A percentile compares a stretch with the other conserved stretches of the same genome.
Evolutionary conservation across 2,888 invertebrate species (phyloP).

Genomic region (Ophion ventricosus): DNA sequence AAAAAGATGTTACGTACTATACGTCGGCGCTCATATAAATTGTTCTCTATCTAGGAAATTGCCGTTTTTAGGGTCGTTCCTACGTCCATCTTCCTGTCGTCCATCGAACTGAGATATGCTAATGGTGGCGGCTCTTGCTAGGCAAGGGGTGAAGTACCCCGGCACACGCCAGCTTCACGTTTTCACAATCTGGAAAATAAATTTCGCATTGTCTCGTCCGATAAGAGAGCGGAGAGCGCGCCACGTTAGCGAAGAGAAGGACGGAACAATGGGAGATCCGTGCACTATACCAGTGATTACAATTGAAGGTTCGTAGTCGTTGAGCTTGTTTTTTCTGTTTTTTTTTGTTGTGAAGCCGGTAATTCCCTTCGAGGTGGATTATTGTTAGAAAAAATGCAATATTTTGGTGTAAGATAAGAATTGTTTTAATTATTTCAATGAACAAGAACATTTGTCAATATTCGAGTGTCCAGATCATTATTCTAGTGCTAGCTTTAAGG

Average conservation of each 20-base stretch:
- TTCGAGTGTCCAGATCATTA: no score
- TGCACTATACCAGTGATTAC: not conserved
- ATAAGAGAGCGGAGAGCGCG: constrained; percentile 48
- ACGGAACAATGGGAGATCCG: constrained; percentile 6
- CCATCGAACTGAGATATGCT: constrained; percentile 72
- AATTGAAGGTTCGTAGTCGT: not conserved
- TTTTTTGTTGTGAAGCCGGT: not conserved
- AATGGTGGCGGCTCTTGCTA: constrained; percentile 61
- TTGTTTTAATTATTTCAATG: no score
- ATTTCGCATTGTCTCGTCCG: constrained; percentile 66
- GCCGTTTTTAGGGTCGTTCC: constrained; percentile 68
- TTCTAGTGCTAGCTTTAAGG: no score
- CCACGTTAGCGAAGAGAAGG: constrained; percentile 1
- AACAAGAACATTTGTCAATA: no score
- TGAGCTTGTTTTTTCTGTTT: not conserved
- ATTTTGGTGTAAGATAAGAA: no score
- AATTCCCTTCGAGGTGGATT: not conserved
- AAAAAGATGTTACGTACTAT: constrained; percentile 29
- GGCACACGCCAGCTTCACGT: constrained; percentile 48
- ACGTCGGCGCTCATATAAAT: constrained; percentile 53
- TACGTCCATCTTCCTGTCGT: constrained; percentile 70
- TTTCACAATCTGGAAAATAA: constrained; percentile 70
- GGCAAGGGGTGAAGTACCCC: constrained; percentile 1
- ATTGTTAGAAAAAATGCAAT: no score
- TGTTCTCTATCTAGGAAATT: constrained; percentile 71